Conservation (phyloP, 1,140 invertebrate species). For the Apis cerana region DNA sequence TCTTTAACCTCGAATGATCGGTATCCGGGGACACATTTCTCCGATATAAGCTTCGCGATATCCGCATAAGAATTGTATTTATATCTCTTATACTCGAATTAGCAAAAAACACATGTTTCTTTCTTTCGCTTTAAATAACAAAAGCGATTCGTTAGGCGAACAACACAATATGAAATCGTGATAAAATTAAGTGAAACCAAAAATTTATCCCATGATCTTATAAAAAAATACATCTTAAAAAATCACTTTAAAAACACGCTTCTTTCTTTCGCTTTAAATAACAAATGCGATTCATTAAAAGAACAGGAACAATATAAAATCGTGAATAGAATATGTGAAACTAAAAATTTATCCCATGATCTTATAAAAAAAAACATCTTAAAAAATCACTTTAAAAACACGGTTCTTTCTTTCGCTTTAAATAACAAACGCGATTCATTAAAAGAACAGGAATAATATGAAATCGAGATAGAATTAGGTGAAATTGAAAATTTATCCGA, state of each 20-base stretch:
- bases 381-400: neutral
- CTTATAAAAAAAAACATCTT: no score
- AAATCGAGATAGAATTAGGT: neutral
- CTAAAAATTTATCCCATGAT: neutral
- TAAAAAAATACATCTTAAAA: no score
- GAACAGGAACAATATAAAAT: neutral
- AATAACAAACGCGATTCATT: neutral
- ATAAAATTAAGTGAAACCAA: neutral
- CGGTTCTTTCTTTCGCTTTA: neutral
- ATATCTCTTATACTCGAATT: no score
- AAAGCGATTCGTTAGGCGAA: neutral
- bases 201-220: neutral
- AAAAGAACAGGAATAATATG: neutral
- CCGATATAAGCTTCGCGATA: neutral
- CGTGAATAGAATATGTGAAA: neutral
- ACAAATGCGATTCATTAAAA: neutral
- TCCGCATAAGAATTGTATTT: neutral
- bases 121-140: neutral
- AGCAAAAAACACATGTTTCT: neutral
- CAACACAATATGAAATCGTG: neutral
- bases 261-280: neutral
- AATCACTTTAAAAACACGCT: neutral
- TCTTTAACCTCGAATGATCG: conserved; percentile 5
- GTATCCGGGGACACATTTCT: conserved; percentile 19
- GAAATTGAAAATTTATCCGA: neutral